Conservation (phyloP, 2,113 vertebrate species). For the Bubo scandiacus region DNA sequence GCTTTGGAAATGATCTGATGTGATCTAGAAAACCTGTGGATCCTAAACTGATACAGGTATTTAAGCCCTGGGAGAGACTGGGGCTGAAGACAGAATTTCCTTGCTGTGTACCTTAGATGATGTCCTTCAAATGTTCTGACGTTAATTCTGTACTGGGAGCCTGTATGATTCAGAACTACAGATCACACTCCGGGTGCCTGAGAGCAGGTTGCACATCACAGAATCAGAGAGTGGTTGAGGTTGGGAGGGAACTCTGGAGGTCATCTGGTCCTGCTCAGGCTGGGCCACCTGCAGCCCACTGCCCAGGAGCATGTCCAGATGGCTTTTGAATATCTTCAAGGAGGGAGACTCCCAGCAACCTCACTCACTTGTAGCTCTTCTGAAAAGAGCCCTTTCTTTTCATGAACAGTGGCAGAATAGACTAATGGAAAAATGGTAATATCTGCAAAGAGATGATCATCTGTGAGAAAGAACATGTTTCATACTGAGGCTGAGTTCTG, state of each 20-base stretch:
- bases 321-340: not conserved
- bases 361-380: not conserved
- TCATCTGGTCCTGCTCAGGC: not conserved
- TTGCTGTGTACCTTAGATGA: not conserved
- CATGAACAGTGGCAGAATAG: not conserved
- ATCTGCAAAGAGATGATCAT: not conserved
- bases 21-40: not conserved
- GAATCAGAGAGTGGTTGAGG: not conserved
- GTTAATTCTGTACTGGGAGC: not conserved
- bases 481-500: conserved; percentile 15
- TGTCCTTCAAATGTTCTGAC: not conserved
- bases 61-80: not conserved
- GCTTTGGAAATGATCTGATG: not conserved
- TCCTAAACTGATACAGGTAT: not conserved
- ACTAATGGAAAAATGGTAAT: conserved; percentile 16
- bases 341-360: not conserved
- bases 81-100: not conserved
- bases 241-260: not conserved
- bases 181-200: not conserved
- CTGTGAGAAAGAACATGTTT: not conserved
- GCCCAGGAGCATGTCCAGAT: not conserved
- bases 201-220: not conserved
- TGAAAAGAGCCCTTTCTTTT: not conserved
- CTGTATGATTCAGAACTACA: not conserved
- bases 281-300: not conserved